Evolutionary conservation across 2,888 invertebrate genomes (phyloP), one percentile per base, ranked within the genome.

Genomic region (Ommatoiulus sabulosus): DNA sequence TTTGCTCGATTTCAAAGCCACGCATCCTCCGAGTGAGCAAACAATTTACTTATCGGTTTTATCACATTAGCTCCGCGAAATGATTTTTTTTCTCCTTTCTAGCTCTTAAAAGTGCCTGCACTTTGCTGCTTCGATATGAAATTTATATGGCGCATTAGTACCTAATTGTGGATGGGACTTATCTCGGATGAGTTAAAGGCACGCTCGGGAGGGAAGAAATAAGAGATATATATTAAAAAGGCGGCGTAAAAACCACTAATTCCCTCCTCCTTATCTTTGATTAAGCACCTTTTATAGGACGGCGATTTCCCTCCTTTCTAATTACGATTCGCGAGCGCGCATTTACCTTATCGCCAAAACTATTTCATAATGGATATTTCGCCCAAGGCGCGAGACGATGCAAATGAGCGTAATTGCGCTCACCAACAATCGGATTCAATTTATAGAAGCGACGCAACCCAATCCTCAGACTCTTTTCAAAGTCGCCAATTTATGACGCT

Each of bases 31-130:
- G 24, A 72, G 20, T 72, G 72, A 72, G 72, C 72, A 72, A 72
- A 72, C 72, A 72, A 72, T 72, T 72, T 72, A 72, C 72, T 72
- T 72, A 72, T 72, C 72, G 72, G 72, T 72, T 72, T 72, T 72
- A 72, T 72, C 72, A 72, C 72, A 72, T 72, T 72, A 72, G 72
- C 72, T 20, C 72, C 10, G 8, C 72, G 72, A 72, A 72, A 72
- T 20, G 72, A 72, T 72, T 72, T 72, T 72, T 72, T 72, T 52
- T 52, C 52, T 24, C 72, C 24, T 72, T 46, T 24, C 24, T 7
- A 20, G 72, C 24, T 72, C 72, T 72, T 3, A 72, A 72, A 72
- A 72, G 72, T 72, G 72, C 72, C 20, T 72, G 72, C 72, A 24
- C 72, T 72, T 72, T 72, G 72, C 72, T 17, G 72, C 72, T 72